Evolutionary conservation across 2,113 vertebrate species (phyloP).

Genomic region (Mola mola): DNA sequence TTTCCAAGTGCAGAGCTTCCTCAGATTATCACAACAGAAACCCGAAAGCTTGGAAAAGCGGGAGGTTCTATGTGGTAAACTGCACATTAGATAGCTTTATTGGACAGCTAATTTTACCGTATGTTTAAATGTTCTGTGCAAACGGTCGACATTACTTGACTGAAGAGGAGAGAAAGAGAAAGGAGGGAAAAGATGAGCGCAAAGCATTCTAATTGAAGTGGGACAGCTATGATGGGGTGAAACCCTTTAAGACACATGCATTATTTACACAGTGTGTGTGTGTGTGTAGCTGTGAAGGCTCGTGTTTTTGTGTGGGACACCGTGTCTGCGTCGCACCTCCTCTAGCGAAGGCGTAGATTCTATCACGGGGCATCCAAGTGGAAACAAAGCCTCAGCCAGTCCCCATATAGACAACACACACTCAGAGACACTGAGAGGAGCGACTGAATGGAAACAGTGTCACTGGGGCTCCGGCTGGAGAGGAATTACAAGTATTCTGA

Average conservation of each 20-base stretch:
- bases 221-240: conserved; percentile 73
- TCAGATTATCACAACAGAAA: too few species aligned
- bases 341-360: conserved; percentile 69
- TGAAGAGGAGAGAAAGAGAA: conserved; percentile 12
- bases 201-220: conserved; percentile 78
- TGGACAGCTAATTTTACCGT: too few species aligned
- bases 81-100: too few species aligned
- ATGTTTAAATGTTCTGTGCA: neutral
- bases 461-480: conserved; percentile 2
- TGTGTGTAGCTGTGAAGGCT: neutral
- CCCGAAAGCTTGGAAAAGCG: too few species aligned
- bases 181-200: conserved; percentile 45
- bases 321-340: conserved; percentile 67
- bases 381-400: conserved; percentile 60
- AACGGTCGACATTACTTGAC: conserved; percentile 4
- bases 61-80: too few species aligned
- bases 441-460: conserved; percentile 40
- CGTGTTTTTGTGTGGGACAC: conserved; percentile 37
- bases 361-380: conserved; percentile 65
- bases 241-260: conserved; percentile 82
- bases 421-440: neutral
- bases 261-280: conserved; percentile 78
- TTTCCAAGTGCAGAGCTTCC: too few species aligned
- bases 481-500: neutral
- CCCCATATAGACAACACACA: conserved; percentile 42